Base-by-base conservation (phyloP, 2,797 vertebrate species). In the Gymnocypris eckloni region DNA sequence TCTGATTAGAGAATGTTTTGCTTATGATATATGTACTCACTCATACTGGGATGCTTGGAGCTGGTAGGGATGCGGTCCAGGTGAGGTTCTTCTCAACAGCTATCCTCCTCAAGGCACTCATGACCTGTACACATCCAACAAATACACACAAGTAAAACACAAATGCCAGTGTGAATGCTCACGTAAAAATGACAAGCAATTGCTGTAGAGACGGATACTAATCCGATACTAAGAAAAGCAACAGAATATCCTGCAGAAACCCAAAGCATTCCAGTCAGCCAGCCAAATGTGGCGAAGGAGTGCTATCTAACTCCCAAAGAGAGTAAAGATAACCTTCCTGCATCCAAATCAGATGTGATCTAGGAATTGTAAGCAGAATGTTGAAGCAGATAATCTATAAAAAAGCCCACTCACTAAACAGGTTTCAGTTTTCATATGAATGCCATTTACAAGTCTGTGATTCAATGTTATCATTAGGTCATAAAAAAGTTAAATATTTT, bases 1-100 rank as follows among this genome's bases (percentile, higher is more conserved):
- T 28, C 28, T 28, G 28, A 1, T 28, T 28, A 28, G 20, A 56
- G 20, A 56, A 5, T 15, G 5, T 64, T 64, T 16, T 28, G 25
- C n/a, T 54, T 37, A 79, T 18, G 33, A 61, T 43, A 16, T 45
- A 4, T 33, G 20, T 72, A 94, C 95, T 95, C 89, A 96, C 95
- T 95, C 95, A 96, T 96, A 91, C 89, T 94, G 93, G 92, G 91
- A 90, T 90, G 89, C 89, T 88, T 72, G 88, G 79, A 86, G 72
- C 25, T 79, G 87, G 84, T 85, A 84, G 87, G 90, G 84, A 87
- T 92, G 86, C 87, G 87, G 91, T 93, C 94, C 93, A 92, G 94
- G 91, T 94, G 92, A 93, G 94, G 89, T 92, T 92, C 82, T 94
- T 95, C 92, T 95, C 94, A 94, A 81, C 92, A 94, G 93, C 91